Evolutionary conservation across 2,113 vertebrate genomes (phyloP), one percentile per base, ranked within the genome.

Genomic region (Reinhardtius hippoglossoides): DNA sequence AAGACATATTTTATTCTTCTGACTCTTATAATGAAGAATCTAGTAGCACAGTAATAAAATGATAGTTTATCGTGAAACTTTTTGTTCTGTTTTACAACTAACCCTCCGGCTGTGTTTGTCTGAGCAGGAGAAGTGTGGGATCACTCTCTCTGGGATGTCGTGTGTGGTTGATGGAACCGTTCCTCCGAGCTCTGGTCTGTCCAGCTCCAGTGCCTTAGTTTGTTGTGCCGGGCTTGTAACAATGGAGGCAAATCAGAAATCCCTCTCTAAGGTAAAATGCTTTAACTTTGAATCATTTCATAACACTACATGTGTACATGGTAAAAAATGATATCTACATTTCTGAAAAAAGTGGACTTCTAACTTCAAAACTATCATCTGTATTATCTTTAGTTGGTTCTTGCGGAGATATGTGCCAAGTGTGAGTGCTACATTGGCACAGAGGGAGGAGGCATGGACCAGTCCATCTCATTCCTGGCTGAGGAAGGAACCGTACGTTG

Each of bases 391-490:
- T 66, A 99, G 98, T 94, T 96, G 81, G 94, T 94, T 76, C 92
- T 99, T 18, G 97, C 98, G 15, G 97, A 99, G 92, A 95, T 97
- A 60, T 99, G 97, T 72, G 93, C 97, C 65, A 97, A 95, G 85
- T 96, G 96, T 0, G 98, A 99, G 74, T 94, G 79, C 65, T 98
- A 98, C 31, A 95, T 99, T 78, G 98, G 98, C 80, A 98, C 97
- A n/a, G 96, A 99, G 93, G 97, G 98, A 72, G 98, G 98, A 46
- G 98, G 98, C 75, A 99, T 99, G 98, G 98, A 99, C 92, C 98
- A 99, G 88, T 97, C 98, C 0, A 99, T 99, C 87, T 98, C 97
- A 60, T 98, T 99, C 85, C 94, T 99, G 85, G 98, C 97, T 84
- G 97, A 99, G 87, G 93, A 93, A 91, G 97, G 97, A 95, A 97